Conservation (phyloP, 2,888 invertebrate genomes). For the Andrena bicolor region DNA sequence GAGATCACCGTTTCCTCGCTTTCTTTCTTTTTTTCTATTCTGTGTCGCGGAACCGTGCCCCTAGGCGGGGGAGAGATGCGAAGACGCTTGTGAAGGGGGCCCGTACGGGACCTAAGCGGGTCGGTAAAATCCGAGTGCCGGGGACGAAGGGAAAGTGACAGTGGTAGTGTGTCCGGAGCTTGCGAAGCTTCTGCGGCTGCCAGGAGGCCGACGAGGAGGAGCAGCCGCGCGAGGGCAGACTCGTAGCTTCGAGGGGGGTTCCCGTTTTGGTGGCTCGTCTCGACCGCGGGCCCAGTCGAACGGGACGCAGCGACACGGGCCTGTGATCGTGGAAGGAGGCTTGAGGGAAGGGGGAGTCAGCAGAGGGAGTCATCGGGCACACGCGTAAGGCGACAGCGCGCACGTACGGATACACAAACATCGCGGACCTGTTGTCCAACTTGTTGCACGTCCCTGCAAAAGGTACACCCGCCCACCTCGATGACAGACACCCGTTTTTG, state of each 20-base stretch:
- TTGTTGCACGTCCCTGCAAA: constrained; percentile 83
- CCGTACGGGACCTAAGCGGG: not conserved
- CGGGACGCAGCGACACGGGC: constrained; percentile 30
- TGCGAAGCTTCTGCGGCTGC: too few relatives aligned
- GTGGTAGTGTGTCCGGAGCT: not conserved
- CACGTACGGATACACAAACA: constrained; percentile 73
- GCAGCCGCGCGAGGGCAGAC: constrained; percentile 63
- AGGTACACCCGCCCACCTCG: constrained; percentile 70
- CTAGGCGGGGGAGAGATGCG: too few relatives aligned
- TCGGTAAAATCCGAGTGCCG: not conserved
- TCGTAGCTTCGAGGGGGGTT: constrained; percentile 57
- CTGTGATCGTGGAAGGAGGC: constrained; percentile 1
- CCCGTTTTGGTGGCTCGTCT: constrained; percentile 14
- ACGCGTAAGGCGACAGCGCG: constrained; percentile 74
- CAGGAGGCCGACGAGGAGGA: constrained; percentile 10
- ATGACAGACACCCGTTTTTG: constrained; percentile 54
- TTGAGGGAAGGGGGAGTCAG: constrained; percentile 45
- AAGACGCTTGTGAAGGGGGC: not conserved
- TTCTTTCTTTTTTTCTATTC: too few relatives aligned
- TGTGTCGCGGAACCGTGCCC: too few relatives aligned
- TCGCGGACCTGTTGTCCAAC: constrained; percentile 85
- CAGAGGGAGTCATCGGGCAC: constrained; percentile 78
- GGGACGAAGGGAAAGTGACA: not conserved
- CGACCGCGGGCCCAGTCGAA: constrained; percentile 12
- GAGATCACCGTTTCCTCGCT: too few relatives aligned